Conservation (phyloP, 1,140 invertebrate genomes). For the Drosophila pallidifrons region DNA sequence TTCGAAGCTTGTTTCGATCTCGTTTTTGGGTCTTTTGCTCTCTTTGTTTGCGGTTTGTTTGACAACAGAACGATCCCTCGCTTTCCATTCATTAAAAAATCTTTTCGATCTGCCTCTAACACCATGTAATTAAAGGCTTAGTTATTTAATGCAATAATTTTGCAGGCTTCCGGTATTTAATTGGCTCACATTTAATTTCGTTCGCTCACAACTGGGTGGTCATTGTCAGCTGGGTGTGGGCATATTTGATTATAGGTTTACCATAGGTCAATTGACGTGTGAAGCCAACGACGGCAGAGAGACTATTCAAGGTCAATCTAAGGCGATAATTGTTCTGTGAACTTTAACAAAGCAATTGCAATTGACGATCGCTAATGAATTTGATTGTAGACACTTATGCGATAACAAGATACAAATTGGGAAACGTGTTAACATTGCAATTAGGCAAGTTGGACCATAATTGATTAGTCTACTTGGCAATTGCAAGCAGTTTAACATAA, state of each 20-base stretch:
- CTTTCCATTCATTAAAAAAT: slow-evolving; percentile 51
- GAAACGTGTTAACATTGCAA: not conserved
- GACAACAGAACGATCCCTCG: slow-evolving; percentile 27
- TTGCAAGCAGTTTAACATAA: not conserved
- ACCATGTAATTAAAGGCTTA: slow-evolving; percentile 75
- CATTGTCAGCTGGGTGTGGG: slow-evolving; percentile 47
- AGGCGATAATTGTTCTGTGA: slow-evolving; percentile 4
- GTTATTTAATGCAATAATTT: slow-evolving; percentile 77
- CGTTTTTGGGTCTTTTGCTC: not conserved
- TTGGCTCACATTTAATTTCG: slow-evolving; percentile 54
- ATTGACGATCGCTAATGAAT: slow-evolving; percentile 1
- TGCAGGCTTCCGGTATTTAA: slow-evolving; percentile 75
- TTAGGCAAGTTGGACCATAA: not conserved
- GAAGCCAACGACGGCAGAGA: slow-evolving; percentile 28
- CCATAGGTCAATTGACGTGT: slow-evolving; percentile 54
- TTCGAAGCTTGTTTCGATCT: not conserved
- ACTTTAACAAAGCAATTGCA: slow-evolving; percentile 6
- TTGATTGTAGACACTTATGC: slow-evolving; percentile 7
- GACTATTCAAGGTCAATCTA: slow-evolving; percentile 43
- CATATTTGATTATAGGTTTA: slow-evolving; percentile 57
- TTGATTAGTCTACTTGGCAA: not conserved
- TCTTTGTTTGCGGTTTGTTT: not conserved
- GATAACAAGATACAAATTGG: slow-evolving; percentile 7
- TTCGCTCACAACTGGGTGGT: slow-evolving; percentile 59
- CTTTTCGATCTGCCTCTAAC: slow-evolving; percentile 16